Conservation (phyloP, 2,797 vertebrate genomes). For the Semaprochilodus insignis region DNA sequence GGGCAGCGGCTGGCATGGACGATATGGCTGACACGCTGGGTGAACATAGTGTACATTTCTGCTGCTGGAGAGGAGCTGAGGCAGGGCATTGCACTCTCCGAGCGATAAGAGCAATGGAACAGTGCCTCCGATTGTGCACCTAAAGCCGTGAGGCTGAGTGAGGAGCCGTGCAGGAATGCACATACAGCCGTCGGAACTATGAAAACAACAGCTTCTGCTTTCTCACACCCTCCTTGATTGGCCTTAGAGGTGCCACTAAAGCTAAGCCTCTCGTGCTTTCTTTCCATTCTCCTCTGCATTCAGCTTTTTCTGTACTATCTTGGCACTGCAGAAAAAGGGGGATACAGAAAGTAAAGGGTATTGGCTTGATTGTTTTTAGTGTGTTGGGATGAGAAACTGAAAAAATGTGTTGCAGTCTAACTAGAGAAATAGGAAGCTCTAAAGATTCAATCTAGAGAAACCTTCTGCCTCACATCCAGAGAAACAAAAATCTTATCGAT, state of each 20-base stretch:
- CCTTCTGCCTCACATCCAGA: background rate
- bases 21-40: constrained; percentile 69
- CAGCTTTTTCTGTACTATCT: background rate
- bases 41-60: constrained; percentile 80
- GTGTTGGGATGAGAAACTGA: background rate
- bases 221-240: constrained; percentile 48
- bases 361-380: background rate
- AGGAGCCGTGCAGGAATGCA: constrained; percentile 74
- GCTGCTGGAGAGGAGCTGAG: constrained; percentile 70
- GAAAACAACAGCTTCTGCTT: constrained; percentile 65
- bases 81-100: constrained; percentile 64
- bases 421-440: background rate
- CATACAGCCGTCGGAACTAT: constrained; percentile 61
- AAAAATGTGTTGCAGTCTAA: background rate
- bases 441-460: constrained; percentile 13
- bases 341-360: background rate
- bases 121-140: constrained; percentile 72
- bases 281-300: constrained; percentile 2
- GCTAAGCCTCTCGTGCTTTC: background rate
- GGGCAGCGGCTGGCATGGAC: constrained; percentile 50
- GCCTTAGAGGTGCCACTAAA: constrained; percentile 36
- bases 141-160: constrained; percentile 65
- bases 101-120: constrained; percentile 77
- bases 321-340: background rate
- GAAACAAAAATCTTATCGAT: constrained; percentile 70